Evolutionary conservation across 2,797 vertebrate genomes (phyloP).

Genomic region (Scolopax rusticola): DNA sequence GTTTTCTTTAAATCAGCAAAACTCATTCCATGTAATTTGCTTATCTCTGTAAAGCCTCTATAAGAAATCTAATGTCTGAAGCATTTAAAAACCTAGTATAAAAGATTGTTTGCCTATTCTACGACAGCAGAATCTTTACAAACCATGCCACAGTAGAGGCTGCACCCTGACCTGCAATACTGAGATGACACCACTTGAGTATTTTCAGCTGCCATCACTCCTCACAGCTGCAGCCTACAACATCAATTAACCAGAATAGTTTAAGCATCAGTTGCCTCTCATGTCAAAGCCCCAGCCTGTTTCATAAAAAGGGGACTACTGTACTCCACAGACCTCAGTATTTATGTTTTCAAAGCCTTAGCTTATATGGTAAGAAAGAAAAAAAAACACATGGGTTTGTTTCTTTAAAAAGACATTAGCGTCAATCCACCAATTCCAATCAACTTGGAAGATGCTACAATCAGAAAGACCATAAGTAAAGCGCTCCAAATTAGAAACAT

Average conservation of each 20-base stretch:
- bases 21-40: background rate
- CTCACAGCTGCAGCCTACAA: background rate
- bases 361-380: background rate
- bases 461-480: background rate
- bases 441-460: background rate
- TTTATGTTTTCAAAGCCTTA: background rate
- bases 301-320: background rate
- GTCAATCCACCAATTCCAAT: background rate
- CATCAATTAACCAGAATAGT: background rate
- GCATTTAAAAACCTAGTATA: background rate
- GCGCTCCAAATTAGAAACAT: background rate
- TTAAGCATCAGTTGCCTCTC: background rate
- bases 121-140: background rate
- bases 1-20: background rate
- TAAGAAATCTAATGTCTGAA: background rate
- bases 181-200: background rate
- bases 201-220: background rate
- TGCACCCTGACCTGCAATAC: background rate
- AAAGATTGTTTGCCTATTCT: background rate
- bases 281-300: background rate
- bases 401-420: background rate
- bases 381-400: rapidly evolving
- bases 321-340: background rate
- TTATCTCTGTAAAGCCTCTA: background rate
- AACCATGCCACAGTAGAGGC: background rate